phyloP scores from a whole-genome alignment of 2,888 invertebrate genomes.

The Mimachlamys varia region DNA sequence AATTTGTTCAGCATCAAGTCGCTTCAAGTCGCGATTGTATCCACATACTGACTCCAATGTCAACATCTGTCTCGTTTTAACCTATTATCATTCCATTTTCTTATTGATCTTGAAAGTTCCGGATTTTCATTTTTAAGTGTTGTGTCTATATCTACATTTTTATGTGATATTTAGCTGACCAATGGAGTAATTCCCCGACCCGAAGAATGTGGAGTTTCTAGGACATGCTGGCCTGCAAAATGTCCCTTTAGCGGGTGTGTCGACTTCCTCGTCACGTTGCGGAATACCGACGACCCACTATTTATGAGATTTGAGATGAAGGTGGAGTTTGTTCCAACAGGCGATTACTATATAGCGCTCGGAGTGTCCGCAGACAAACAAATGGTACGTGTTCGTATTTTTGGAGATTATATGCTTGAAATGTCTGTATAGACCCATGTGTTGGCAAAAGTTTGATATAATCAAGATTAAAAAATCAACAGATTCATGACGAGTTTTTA shows the following conservation, averaged over 20 bases:
- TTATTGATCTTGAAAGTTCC: background rate
- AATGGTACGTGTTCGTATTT: background rate
- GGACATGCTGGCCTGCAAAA: background rate
- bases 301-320: background rate
- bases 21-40: too few species aligned
- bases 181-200: background rate
- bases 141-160: background rate
- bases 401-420: too few species aligned
- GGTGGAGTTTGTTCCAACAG: background rate
- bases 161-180: background rate
- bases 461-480: too few species aligned
- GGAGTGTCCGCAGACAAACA: background rate
- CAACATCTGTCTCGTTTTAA: too few species aligned
- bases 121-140: background rate
- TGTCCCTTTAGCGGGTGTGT: background rate
- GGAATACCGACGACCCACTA: background rate
- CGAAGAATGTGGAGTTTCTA: background rate
- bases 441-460: too few species aligned
- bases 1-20: too few species aligned
- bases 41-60: too few species aligned
- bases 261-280: background rate
- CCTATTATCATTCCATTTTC: too few species aligned
- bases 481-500: too few species aligned
- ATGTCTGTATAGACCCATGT: too few species aligned
- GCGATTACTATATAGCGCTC: background rate